Conservation (phyloP, 2,113 vertebrate genomes). For the Equus quagga region DNA sequence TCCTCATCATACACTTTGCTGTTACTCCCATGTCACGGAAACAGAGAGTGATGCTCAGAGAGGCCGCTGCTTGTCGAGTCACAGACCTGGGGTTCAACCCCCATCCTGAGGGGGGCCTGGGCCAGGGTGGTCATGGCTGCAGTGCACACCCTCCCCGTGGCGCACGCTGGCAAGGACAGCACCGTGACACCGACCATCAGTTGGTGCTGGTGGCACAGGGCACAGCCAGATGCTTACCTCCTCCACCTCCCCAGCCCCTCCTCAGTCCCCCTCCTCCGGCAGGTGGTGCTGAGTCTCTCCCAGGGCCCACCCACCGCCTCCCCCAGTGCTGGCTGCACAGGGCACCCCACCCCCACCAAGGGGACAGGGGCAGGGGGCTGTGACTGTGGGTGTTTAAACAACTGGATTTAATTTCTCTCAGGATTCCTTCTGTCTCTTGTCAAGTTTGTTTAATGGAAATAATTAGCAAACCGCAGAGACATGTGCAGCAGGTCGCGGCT, state of each 20-base stretch:
- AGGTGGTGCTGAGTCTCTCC: rapidly evolving
- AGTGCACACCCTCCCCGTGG: not conserved
- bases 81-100: not conserved
- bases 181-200: rapidly evolving
- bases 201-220: not conserved
- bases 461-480: constrained; percentile 82
- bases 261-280: rapidly evolving
- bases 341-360: not conserved
- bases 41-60: not conserved
- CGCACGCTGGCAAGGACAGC: not conserved
- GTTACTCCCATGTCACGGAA: not conserved
- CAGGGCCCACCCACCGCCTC: not conserved
- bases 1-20: not conserved
- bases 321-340: rapidly evolving
- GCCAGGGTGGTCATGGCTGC: rapidly evolving
- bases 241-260: no score
- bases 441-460: constrained; percentile 84
- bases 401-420: constrained; percentile 76
- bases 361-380: not conserved
- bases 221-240: not conserved
- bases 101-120: no score
- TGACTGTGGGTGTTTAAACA: not conserved
- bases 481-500: constrained; percentile 72
- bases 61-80: no score
- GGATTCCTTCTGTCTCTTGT: constrained; percentile 79